These are phyloP conservation scores for Mystacides longicornis DNA, from an alignment of 2,888 invertebrate species.

Conservation along the genomic window DNA sequence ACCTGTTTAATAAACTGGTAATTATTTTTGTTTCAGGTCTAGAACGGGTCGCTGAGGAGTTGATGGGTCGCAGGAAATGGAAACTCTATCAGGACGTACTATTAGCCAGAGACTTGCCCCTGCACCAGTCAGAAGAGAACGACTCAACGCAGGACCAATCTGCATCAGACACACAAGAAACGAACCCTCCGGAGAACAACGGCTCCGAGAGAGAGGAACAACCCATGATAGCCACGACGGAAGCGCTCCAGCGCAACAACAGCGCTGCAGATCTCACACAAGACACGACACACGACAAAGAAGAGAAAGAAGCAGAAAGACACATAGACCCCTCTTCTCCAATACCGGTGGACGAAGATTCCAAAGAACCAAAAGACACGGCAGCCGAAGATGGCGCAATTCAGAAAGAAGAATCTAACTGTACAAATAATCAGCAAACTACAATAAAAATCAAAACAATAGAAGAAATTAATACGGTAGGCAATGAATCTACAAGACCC, in stretches of 20 bases:
- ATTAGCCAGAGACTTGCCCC: constrained; percentile 37
- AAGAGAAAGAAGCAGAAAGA: constrained; percentile 25
- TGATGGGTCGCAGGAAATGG: constrained; percentile 96
- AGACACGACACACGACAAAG: constrained; percentile 25
- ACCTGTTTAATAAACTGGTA: too few relatives aligned
- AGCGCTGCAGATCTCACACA: constrained; percentile 31
- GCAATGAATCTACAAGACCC: constrained; percentile 28
- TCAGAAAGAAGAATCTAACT: constrained; percentile 11
- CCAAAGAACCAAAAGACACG: constrained; percentile 26
- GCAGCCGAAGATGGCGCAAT: constrained; percentile 4
- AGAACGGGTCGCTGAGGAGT: constrained; percentile 94
- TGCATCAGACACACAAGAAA: constrained; percentile 33
- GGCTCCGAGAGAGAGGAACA: constrained; percentile 35
- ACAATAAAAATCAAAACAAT: constrained; percentile 47
- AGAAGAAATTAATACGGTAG: constrained; percentile 44
- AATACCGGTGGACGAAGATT: constrained; percentile 26
- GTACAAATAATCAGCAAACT: constrained; percentile 24
- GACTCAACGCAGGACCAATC: constrained; percentile 31
- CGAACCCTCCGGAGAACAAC: constrained; percentile 30
- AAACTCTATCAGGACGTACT: constrained; percentile 82
- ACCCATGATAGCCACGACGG: constrained; percentile 40
- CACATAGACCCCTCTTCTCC: constrained; percentile 22
- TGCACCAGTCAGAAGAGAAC: constrained; percentile 26
- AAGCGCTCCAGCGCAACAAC: constrained; percentile 37
- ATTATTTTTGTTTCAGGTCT: constrained; percentile 65